Evolutionary conservation across 2,797 vertebrate genomes (phyloP), one percentile per base, ranked within the genome.

Genomic region (Valencia hispanica): DNA sequence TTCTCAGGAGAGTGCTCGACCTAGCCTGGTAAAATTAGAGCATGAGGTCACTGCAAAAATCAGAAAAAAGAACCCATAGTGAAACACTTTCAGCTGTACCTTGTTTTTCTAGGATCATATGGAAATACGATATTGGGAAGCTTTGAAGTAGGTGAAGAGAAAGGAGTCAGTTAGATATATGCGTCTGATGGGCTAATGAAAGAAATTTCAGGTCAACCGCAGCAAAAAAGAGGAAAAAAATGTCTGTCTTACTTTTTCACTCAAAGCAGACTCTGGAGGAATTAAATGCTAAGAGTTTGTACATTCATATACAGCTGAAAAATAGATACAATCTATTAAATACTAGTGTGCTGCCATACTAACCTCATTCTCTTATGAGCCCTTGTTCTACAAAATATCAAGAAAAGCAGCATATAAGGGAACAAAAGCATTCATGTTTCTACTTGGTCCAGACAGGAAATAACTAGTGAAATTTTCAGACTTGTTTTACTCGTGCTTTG

Each of bases 21-120:
- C 20, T 7, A 74, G 48, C 68, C 68, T 65, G 47, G 55, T 55
- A 51, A 81, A 79, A 12, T 66, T 70, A 70, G 41, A 68, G 43
- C 69, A 82, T 89, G 82, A 86, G 61, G 57, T 89, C 80, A 84
- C 69, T 50, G 71, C 39, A 70, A 74, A 79, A 79, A 82, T 82
- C 20, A 59, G 74, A 73, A 84, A 90, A 91, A 87, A 85, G n/a
- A 83, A 82, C 41, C 74, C 88, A 88, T 75, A 83, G 83, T 84
- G 48, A 1, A 82, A 73, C 57, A 71, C 55, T 71, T 70, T 80
- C 39, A 82, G 39, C 2, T 3, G 11, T 32, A 11, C 51, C 79
- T 43, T 77, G 63, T 30, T 76, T 55, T 82, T 78, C 43, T 53
- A 66, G 77, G 74, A 87, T 88, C 79, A 82, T 72, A 70, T 51